A percentile compares a stretch with the other conserved stretches of the same genome.
These are phyloP conservation scores for Anser cygnoides DNA, from an alignment of 2,113 vertebrate species.

Conservation along the genomic window DNA sequence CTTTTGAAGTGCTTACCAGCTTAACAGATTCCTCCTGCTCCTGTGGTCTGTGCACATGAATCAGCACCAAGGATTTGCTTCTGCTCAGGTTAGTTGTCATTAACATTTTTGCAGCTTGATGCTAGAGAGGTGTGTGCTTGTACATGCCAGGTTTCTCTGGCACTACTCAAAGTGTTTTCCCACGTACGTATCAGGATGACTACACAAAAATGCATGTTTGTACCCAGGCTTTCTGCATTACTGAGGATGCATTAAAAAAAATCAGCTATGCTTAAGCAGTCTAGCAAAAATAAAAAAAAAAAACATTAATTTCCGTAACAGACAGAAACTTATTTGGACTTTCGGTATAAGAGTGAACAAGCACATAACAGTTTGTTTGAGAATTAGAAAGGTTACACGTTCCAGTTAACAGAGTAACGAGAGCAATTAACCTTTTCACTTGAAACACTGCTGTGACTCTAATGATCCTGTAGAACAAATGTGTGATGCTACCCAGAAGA, in stretches of 20 bases:
- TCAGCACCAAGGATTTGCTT: neutral
- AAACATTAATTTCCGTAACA: neutral
- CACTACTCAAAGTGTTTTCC: neutral
- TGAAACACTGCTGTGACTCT: neutral
- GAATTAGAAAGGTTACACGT: neutral
- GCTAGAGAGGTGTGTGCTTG: too few species aligned
- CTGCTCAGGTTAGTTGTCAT: neutral
- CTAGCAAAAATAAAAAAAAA: neutral
- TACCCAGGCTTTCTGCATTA: neutral
- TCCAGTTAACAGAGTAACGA: neutral
- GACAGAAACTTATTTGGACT: neutral
- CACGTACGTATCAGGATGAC: accelerated
- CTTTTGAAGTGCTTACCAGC: neutral
- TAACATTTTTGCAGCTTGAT: neutral
- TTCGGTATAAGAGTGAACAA: neutral
- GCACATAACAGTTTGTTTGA: neutral
- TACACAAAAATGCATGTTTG: neutral
- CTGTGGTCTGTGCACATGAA: neutral
- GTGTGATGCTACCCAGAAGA: neutral
- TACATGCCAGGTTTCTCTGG: neutral
- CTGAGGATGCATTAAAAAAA: neutral
- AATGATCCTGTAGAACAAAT: neutral
- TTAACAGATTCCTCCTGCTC: neutral
- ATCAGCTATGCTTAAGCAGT: neutral
- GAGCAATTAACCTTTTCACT: conserved; percentile 35